phyloP scores from a whole-genome alignment of 2,888 invertebrate genomes.

The Netelia melanura region DNA sequence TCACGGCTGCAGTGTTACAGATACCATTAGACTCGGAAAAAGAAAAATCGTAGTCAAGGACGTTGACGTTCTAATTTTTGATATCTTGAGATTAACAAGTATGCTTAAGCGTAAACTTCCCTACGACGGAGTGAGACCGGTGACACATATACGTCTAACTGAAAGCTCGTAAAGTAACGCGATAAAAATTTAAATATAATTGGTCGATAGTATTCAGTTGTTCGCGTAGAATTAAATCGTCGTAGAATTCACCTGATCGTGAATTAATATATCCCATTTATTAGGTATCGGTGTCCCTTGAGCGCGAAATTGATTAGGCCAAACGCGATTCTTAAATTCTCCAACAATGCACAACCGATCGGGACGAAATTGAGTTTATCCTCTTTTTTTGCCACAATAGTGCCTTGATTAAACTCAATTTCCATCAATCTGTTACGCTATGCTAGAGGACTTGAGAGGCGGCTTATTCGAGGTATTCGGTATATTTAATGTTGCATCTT shows the following conservation, averaged over 20 bases:
- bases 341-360: too few relatives aligned
- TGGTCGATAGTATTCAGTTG: constrained; percentile 57
- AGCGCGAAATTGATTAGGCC: neutral
- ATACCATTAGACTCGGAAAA: constrained; percentile 16
- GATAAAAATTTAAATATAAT: constrained; percentile 63
- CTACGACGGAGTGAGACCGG: constrained; percentile 18
- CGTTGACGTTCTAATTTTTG: constrained; percentile 27
- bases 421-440: too few relatives aligned
- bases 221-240: constrained; percentile 30
- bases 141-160: neutral
- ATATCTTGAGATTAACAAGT: constrained; percentile 40
- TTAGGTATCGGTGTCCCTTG: too few relatives aligned
- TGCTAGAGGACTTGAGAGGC: too few relatives aligned
- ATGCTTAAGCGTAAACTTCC: constrained; percentile 35
- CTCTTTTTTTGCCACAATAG: too few relatives aligned
- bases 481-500: too few relatives aligned
- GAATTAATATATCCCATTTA: constrained; percentile 7
- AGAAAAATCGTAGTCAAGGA: constrained; percentile 45
- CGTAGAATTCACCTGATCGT: constrained; percentile 30
- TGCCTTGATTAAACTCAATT: too few relatives aligned
- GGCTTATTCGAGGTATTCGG: too few relatives aligned
- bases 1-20: constrained; percentile 15
- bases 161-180: constrained; percentile 56
- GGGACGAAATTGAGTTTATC: too few relatives aligned
- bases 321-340: neutral